phyloP scores from a whole-genome alignment of 2,888 invertebrate genomes.

The Bedellia somnulentella region DNA sequence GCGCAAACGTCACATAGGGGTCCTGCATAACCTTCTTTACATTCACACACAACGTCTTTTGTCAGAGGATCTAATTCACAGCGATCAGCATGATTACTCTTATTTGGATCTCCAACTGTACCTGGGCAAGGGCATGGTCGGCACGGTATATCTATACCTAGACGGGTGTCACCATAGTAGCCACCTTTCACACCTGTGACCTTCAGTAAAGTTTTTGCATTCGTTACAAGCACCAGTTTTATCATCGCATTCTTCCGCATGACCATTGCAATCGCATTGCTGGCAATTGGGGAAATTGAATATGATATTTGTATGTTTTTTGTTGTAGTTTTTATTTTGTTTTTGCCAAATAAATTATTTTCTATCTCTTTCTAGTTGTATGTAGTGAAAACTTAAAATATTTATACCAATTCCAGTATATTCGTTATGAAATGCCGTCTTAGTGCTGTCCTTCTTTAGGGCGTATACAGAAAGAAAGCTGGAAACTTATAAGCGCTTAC shows the following conservation, averaged over 20 bases:
- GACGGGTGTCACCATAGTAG: conserved; percentile 92
- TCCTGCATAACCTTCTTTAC: conserved; percentile 83
- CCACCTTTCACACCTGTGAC: conserved; percentile 91
- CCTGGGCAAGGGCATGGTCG: conserved; percentile 95
- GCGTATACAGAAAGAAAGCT: too few species aligned
- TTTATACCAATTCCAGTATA: too few species aligned
- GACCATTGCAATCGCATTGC: conserved; percentile 95
- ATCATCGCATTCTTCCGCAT: conserved; percentile 92
- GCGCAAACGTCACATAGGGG: conserved; percentile 90
- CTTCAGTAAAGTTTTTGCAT: conserved; percentile 87
- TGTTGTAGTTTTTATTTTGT: too few species aligned
- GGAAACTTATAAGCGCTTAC: too few species aligned
- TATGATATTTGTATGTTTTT: too few species aligned
- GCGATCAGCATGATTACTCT: conserved; percentile 82
- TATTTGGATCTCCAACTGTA: conserved; percentile 66
- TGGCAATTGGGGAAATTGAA: conserved; percentile 98
- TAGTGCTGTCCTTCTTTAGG: too few species aligned
- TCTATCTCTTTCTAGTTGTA: too few species aligned
- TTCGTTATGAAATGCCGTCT: too few species aligned
- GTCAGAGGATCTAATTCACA: conserved; percentile 83
- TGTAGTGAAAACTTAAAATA: too few species aligned
- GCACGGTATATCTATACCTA: conserved; percentile 89
- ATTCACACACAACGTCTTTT: conserved; percentile 89
- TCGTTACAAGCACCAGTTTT: conserved; percentile 84
- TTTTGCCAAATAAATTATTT: too few species aligned